Base-by-base conservation (phyloP, 2,797 vertebrate species). In the Cygnus olor region DNA sequence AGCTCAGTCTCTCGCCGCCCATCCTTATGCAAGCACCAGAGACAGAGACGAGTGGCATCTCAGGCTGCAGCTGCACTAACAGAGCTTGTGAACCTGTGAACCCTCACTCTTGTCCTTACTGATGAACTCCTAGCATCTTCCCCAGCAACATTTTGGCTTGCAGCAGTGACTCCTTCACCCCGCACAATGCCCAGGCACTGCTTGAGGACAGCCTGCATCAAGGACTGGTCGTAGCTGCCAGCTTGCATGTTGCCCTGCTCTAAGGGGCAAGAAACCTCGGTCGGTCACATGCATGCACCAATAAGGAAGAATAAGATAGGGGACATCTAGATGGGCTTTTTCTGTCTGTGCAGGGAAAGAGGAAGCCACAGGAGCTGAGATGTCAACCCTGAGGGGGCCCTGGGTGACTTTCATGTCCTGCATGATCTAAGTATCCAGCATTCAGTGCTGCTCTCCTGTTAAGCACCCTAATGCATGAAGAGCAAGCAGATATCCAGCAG, bases 11-110 rank as follows among this genome's bases (percentile, higher is more conserved):
- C 34, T 45, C 70, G 25, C 5, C 32, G 63, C n/a, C 24, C 61
- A 76, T 40, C 27, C 53, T 70, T 30, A 32, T 0, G 1, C 0
- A 5, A 64, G 27, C 9, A 5, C 9, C 64, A 66, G 61, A 30
- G 54, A 28, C n/a, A 78, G 80, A 64, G 42, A 54, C 0, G 0
- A 76, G 60, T 1, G 30, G n/a, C 69, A 91, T 36, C 76, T 6
- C 66, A 72, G 76, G 60, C 42, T 63, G 45, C 64, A 42, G 6
- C 72, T 89, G 61, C 30, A 61, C 32, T 9, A 58, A 28, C 63
- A 89, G 45, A 86, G 54, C 27, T 81, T 58, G 60, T 27, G 60
- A 34, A 36, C 14, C 21, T 12, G 12, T 24, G 24, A 25, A 25
- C 49, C n/a, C 51, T 90, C 64, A 7, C 13, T 73, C 51, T 14